phyloP scores from a whole-genome alignment of 2,797 vertebrate genomes.

The Enteromius trimaculatus region DNA sequence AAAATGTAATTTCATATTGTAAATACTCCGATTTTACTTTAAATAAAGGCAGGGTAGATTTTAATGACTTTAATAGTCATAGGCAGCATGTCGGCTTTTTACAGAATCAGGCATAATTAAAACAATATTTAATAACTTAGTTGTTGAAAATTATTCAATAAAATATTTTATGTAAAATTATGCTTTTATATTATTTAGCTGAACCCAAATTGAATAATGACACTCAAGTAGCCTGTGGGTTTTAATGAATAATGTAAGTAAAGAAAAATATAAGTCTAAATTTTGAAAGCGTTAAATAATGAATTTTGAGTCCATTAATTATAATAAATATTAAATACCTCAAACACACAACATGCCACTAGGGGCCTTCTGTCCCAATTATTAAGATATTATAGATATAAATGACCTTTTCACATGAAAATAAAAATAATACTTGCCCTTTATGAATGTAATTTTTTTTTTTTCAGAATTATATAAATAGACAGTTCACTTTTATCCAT shows the following conservation, averaged over 20 bases:
- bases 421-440: neutral
- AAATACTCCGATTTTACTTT: neutral
- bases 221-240: neutral
- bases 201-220: neutral
- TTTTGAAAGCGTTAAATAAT: neutral
- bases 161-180: neutral
- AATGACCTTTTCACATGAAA: neutral
- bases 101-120: neutral
- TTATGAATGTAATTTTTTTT: neutral
- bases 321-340: neutral
- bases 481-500: neutral
- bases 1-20: neutral
- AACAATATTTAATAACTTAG: neutral
- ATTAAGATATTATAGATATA: neutral
- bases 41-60: neutral
- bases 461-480: neutral
- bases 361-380: neutral
- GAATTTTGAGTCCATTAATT: neutral
- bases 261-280: neutral
- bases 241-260: neutral
- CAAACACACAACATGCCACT: neutral
- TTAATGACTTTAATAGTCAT: neutral
- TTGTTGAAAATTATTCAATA: neutral
- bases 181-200: neutral
- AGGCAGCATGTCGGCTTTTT: neutral